phyloP scores from a whole-genome alignment of 2,888 invertebrate species.

The Xanthia togata region DNA sequence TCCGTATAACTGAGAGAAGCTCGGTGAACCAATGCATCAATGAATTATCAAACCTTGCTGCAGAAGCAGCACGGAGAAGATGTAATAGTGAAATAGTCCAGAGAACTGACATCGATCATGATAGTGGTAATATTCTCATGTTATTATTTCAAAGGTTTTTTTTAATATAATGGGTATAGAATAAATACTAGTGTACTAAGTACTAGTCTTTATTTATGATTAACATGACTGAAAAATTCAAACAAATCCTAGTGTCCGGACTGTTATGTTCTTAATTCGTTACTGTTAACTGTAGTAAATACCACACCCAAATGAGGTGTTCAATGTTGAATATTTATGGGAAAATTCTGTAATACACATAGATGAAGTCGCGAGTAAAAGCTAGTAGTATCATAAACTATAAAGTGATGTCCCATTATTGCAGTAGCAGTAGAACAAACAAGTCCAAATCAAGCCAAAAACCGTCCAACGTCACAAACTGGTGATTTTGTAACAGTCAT shows the following conservation, averaged over 20 bases:
- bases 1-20: constrained; percentile 83
- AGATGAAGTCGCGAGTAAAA: neutral
- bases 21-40: constrained; percentile 93
- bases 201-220: neutral
- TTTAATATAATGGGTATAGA: neutral
- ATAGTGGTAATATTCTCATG: constrained; percentile 77
- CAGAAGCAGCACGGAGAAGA: constrained; percentile 84
- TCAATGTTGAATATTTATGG: neutral
- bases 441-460: constrained; percentile 85
- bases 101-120: constrained; percentile 83
- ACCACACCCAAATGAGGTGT: constrained; percentile 7
- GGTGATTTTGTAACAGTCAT: constrained; percentile 96
- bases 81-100: constrained; percentile 89
- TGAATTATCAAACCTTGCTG: constrained; percentile 91
- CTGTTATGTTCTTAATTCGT: constrained; percentile 39
- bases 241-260: constrained; percentile 19
- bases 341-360: neutral
- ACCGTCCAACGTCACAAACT: constrained; percentile 89
- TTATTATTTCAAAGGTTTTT: constrained; percentile 4
- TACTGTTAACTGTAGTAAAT: constrained; percentile 50
- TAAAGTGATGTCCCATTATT: constrained; percentile 54
- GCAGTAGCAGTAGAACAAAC: constrained; percentile 83
- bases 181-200: neutral
- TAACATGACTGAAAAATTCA: neutral
- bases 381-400: constrained; percentile 4